Evolutionary conservation across 2,888 invertebrate species (phyloP).

Genomic region (Caenorhabditis auriculariae): DNA sequence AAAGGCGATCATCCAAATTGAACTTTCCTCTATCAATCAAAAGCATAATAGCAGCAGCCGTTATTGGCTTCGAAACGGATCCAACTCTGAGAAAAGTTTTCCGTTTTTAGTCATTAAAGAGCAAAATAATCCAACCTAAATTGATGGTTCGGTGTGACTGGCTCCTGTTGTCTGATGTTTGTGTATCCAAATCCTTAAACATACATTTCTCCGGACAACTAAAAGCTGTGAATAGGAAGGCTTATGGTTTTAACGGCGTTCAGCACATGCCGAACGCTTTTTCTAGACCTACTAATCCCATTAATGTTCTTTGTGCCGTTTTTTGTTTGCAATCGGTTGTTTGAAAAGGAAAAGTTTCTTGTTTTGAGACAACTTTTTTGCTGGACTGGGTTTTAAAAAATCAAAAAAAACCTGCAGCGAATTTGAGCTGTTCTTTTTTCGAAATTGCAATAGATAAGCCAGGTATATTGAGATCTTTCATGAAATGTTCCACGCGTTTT

Average conservation of each 20-base stretch:
- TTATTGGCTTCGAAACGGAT: conserved; percentile 61
- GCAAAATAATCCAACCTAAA: conserved; percentile 47
- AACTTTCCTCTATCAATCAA: conserved; percentile 54
- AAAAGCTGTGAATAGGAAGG: no score
- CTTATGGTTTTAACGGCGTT: no score
- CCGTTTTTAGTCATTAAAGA: no score
- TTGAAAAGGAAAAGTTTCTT: no score
- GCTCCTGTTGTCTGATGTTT: conserved; percentile 50
- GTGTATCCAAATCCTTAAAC: conserved; percentile 58
- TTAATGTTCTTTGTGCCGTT: no score
- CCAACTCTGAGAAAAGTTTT: conserved; percentile 44
- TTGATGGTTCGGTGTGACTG: conserved; percentile 58
- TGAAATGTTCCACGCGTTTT: conserved; percentile 57
- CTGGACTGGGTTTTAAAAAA: conserved; percentile 3
- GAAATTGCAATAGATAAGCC: conserved; percentile 62
- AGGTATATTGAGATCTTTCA: conserved; percentile 61
- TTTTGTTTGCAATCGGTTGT: no score
- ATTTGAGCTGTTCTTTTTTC: conserved; percentile 59
- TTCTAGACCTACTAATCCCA: no score
- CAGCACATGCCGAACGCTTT: no score
- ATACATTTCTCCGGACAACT: no score
- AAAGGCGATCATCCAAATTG: conserved; percentile 51
- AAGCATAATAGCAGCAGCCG: conserved; percentile 57
- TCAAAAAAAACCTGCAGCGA: conserved; percentile 53
- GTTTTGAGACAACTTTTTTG: not conserved